phyloP scores from a whole-genome alignment of 2,113 vertebrate genomes.

The Abramis brama region DNA sequence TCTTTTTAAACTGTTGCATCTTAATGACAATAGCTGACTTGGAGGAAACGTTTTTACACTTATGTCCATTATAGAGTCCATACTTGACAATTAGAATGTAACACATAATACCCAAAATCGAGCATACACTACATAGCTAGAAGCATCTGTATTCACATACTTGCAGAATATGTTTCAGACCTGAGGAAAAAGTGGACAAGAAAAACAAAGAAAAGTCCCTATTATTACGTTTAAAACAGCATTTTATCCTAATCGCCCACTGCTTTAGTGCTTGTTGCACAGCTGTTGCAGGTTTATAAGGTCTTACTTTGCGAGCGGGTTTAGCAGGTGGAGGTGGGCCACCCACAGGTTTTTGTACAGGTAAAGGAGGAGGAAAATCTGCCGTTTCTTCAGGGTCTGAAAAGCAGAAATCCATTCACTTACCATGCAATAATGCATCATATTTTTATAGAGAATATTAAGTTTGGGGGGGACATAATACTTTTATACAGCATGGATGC shows the following conservation, averaged over 20 bases:
- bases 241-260: not conserved
- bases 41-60: too few relatives aligned
- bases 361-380: slow-evolving; percentile 82
- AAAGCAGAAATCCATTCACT: slow-evolving; percentile 52
- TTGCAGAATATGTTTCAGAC: not conserved
- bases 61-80: too few relatives aligned
- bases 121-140: not conserved
- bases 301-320: slow-evolving; percentile 62
- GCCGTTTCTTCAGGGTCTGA: slow-evolving; percentile 73
- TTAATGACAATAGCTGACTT: not conserved
- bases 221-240: not conserved
- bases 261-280: not conserved
- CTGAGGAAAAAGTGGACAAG: not conserved
- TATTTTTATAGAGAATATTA: not conserved
- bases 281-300: not conserved
- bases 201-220: not conserved
- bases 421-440: not conserved
- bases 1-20: not conserved
- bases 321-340: slow-evolving; percentile 58
- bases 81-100: not conserved
- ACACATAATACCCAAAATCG: not conserved
- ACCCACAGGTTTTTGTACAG: slow-evolving; percentile 84
- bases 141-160: not conserved
- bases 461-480: too few relatives aligned
- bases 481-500: too few relatives aligned